Evolutionary conservation across 2,113 vertebrate species (phyloP), one percentile per base, ranked within the genome.

Genomic region (Tylochromis polylepis): DNA sequence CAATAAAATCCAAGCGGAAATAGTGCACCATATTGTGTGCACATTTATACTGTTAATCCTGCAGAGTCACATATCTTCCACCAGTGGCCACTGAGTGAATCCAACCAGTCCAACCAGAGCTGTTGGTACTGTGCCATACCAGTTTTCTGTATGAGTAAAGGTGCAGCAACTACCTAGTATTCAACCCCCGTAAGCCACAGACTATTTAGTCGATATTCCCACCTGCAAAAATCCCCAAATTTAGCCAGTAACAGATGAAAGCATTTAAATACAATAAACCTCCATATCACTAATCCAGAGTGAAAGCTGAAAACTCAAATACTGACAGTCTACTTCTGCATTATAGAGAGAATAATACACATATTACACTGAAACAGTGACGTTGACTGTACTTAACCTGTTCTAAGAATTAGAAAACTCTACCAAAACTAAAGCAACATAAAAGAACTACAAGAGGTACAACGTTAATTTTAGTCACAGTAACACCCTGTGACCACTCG

Each of bases 61-160:
- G 56, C 31, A 75, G 62, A 59, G 85, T 92, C 79, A 83, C 86
- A 81, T 86, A 83, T 89, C 72, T 12, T 55, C 43, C 46, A 70
- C 10, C 55, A 81, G 62, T 72, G 83, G 57, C 49, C 62, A 18
- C 56, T 53, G 79, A 81, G 51, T 81, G 8, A 57, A 81, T 49
- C 15, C 14, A 58, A 46, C 78, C 43, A 62, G 65, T 75, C 41
- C n/a, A 81, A 67, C 56, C 41, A 20, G 79, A 80, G 58, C 18
- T 31, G 56, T 38, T 29, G 38, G n/a, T 11, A 11, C 14, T 46
- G 49, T 67, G 55, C 59, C 72, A 53, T 77, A 77, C 70, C 70
- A 2, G 43, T 51, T 72, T 2, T 58, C 84, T 56, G 46, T 79
- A 0, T 34, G 43, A 60, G 22, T 10, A 36, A 67, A 81, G 70